Evolutionary conservation across 2,888 invertebrate species (phyloP).

Genomic region (Drosophila demipolita): DNA sequence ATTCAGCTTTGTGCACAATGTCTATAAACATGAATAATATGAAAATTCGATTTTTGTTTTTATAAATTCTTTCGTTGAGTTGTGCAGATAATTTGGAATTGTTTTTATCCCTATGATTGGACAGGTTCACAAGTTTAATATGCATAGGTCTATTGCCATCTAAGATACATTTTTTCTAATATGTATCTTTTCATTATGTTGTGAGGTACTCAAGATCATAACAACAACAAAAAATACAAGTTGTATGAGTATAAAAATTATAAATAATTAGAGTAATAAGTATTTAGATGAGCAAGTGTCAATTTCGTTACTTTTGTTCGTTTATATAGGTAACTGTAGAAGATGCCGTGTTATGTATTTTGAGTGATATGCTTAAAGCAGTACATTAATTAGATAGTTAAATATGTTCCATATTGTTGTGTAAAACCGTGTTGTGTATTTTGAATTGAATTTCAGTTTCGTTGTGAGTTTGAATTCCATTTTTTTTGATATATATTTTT

Average conservation of each 20-base stretch:
- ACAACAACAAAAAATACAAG: background rate
- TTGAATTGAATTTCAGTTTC: slow-evolving; percentile 8
- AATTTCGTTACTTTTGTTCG: slow-evolving; percentile 3
- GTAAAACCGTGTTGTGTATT: slow-evolving; percentile 6
- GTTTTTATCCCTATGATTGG: background rate
- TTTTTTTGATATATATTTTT: slow-evolving; percentile 44
- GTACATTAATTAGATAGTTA: slow-evolving; percentile 18
- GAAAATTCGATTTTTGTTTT: background rate
- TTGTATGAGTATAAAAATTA: background rate
- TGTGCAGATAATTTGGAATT: background rate
- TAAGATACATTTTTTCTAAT: background rate
- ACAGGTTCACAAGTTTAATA: too few relatives aligned
- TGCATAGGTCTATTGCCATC: background rate
- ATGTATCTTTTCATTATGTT: background rate
- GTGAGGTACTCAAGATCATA: slow-evolving; percentile 9
- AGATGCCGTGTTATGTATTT: slow-evolving; percentile 7
- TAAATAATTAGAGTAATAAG: background rate
- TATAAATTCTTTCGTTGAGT: slow-evolving; percentile 1
- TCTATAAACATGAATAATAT: slow-evolving; percentile 1
- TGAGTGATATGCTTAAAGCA: slow-evolving; percentile 22
- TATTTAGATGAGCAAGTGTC: slow-evolving; percentile 36
- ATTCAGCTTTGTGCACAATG: slow-evolving; percentile 11
- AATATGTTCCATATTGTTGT: slow-evolving; percentile 21
- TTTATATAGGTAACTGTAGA: slow-evolving; percentile 25
- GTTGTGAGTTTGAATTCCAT: slow-evolving; percentile 6